Conservation (phyloP, 2,113 vertebrate species). For the Pontoporia blainvillei region DNA sequence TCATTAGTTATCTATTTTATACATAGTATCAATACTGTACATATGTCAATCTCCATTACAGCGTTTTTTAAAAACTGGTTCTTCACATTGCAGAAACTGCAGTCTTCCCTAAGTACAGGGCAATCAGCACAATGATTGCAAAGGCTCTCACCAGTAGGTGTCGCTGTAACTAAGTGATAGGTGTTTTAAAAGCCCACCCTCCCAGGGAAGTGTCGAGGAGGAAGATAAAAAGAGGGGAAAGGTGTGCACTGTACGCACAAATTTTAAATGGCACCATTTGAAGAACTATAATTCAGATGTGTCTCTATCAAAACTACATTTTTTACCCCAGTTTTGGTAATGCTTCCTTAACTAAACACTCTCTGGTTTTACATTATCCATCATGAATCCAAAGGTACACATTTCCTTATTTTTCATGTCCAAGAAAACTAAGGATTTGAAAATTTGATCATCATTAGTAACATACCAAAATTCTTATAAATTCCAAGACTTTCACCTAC, state of each 20-base stretch:
- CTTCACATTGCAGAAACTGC: neutral
- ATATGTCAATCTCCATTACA: no score
- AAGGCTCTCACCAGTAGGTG: slow-evolving; percentile 48
- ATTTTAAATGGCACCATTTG: neutral
- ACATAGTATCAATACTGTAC: no score
- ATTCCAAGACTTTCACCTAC: neutral
- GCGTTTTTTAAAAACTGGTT: neutral
- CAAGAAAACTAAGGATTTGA: neutral
- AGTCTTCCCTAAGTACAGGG: neutral
- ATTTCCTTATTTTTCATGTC: neutral
- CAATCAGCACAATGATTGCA: neutral
- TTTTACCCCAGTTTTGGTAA: neutral
- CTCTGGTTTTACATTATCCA: neutral
- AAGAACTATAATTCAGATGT: neutral
- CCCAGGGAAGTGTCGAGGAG: neutral
- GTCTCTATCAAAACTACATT: neutral
- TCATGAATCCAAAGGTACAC: no score
- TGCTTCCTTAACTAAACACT: neutral
- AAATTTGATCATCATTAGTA: neutral
- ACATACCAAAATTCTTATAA: neutral
- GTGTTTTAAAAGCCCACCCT: neutral
- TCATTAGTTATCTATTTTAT: no score
- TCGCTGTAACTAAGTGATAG: slow-evolving; percentile 36
- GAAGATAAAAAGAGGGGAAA: neutral
- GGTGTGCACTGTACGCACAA: neutral